Evolutionary conservation across 2,888 invertebrate genomes (phyloP), one percentile per base, ranked within the genome.

Genomic region (Biston stratarius): DNA sequence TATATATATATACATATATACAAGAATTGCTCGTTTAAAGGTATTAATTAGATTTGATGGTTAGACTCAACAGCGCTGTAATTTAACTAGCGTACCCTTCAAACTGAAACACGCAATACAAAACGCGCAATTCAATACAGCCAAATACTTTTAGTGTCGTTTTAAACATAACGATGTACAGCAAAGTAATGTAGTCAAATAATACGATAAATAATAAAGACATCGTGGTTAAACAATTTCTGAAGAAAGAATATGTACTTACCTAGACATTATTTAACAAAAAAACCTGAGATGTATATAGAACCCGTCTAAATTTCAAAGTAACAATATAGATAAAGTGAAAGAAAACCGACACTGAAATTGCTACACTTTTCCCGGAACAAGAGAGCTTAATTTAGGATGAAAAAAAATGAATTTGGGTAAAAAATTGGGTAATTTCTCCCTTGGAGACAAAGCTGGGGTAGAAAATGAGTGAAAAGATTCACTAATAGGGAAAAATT

Each of bases 401-500:
- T 47, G 52, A 61, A 68, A 64, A 67, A 70, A 65, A 52, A 51
- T 53, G 67, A 69, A 65, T 72, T 72, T 44, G n/a, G 64, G 61
- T 69, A 70, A 74, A 71, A 73, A 72, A 64, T 67, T 59, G 65
- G 52, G 72, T 64, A 69, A 74, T 74, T 72, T 64, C 67, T 53
- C 64, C 67, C 56, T 48, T 56, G 64, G 64, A 63, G 73, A 71
- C 73, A 68, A 70, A 70, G 67, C 59, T 44, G 49, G 63, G 51
- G 67, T 67, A 70, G 67, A 73, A 71, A 71, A 76, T 69, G 69
- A 71, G 67, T 73, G 70, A 73, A 75, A 75, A 74, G 74, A 74
- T 59, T 70, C 69, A 71, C 78, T 78, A 77, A 77, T 74, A 78
- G 73, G 76, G 76, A 77, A 72, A 77, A 78, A 78, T 77, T 78